Percentiles rank a stretch among this genome's conserved stretches.
Evolutionary conservation across 1,140 invertebrate genomes (phyloP).

Genomic region (Anthonomus grandis): DNA sequence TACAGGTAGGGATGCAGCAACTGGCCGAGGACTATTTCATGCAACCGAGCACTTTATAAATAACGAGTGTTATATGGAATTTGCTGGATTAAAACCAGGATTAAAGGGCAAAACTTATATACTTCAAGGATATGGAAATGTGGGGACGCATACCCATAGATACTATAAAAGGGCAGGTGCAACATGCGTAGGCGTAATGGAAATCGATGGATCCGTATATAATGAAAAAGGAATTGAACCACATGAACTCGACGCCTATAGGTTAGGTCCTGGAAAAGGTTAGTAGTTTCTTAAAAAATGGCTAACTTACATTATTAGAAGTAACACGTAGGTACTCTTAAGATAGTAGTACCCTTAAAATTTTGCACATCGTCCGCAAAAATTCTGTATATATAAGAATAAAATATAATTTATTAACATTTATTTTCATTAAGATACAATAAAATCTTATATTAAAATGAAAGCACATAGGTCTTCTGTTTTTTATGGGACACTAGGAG

Average conservation of each 20-base stretch:
- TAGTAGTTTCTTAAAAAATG: too few relatives aligned
- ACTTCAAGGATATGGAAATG: slow-evolving; percentile 98
- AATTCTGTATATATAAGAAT: too few relatives aligned
- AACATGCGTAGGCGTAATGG: slow-evolving; percentile 90
- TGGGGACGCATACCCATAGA: slow-evolving; percentile 96
- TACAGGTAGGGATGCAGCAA: slow-evolving; percentile 80
- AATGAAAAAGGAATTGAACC: slow-evolving; percentile 96
- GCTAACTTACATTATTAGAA: too few relatives aligned
- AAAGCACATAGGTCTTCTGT: too few relatives aligned
- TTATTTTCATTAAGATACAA: too few relatives aligned
- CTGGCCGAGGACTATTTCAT: slow-evolving; percentile 96
- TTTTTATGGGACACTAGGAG: too few relatives aligned
- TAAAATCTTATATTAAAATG: too few relatives aligned
- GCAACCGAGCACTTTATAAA: slow-evolving; percentile 97
- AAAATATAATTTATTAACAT: too few relatives aligned
- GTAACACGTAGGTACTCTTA: too few relatives aligned
- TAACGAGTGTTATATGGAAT: slow-evolving; percentile 94
- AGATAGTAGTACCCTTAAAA: too few relatives aligned
- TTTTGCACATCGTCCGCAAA: too few relatives aligned
- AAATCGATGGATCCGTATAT: slow-evolving; percentile 88
- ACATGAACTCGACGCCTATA: slow-evolving; percentile 2
- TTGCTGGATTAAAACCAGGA: slow-evolving; percentile 93
- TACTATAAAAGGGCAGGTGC: slow-evolving; percentile 95
- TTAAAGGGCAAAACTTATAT: slow-evolving; percentile 97
- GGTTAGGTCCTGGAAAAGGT: slow-evolving; percentile 57